Evolutionary conservation across 2,888 invertebrate genomes (phyloP).

Genomic region (Bellardia bayeri): DNA sequence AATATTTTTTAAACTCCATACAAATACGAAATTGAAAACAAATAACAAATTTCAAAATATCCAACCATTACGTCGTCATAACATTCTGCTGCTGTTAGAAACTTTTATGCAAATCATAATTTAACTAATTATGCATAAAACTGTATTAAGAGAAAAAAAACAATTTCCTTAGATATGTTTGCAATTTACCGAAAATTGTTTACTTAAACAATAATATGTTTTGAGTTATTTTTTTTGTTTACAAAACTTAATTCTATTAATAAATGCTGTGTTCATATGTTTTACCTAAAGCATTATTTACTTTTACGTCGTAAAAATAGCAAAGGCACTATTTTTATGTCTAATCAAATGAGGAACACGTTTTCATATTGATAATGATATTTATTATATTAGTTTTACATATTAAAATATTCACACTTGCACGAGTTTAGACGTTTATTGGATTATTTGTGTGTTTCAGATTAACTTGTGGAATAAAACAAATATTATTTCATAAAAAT

Average conservation of each 20-base stretch:
- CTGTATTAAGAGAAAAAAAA: neutral
- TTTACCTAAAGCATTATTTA: neutral
- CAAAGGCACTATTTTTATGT: neutral
- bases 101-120: neutral
- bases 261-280: neutral
- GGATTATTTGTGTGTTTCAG: neutral
- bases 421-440: neutral
- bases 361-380: constrained; percentile 24
- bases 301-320: constrained; percentile 3
- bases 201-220: neutral
- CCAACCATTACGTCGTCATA: neutral
- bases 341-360: neutral
- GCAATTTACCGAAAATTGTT: neutral
- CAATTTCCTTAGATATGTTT: neutral
- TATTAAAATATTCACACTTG: constrained; percentile 15
- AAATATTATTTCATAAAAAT: neutral
- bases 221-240: neutral
- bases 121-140: constrained; percentile 10
- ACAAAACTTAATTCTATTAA: neutral
- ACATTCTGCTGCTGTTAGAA: neutral
- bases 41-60: neutral
- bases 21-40: neutral
- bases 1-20: too few species aligned
- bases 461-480: neutral
- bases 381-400: neutral